Conservation (phyloP, 2,113 vertebrate genomes). For the Casuarius casuarius region DNA sequence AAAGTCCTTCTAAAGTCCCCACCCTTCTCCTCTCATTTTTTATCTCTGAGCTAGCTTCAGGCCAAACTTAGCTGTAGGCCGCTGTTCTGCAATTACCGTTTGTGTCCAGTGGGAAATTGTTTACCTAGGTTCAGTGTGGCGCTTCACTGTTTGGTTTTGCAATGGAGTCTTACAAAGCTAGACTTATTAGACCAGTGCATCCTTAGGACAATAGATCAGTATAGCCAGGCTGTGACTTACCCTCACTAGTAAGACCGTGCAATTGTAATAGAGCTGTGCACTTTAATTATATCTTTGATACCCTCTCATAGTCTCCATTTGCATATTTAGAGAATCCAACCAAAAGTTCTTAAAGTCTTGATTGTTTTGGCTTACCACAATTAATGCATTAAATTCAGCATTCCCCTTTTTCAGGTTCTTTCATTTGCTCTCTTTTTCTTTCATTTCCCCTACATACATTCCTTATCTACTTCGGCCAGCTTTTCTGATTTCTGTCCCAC, state of each 20-base stretch:
- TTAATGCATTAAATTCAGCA: neutral
- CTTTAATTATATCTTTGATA: neutral
- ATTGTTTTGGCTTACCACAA: neutral
- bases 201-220: neutral
- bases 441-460: neutral
- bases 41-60: neutral
- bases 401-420: neutral
- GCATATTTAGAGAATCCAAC: neutral
- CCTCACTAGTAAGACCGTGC: neutral
- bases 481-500: neutral
- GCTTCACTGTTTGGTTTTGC: neutral
- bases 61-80: neutral
- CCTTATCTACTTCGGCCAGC: fast-evolving
- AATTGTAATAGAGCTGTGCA: neutral
- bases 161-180: neutral
- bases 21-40: neutral
- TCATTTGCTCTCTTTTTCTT: neutral
- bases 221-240: neutral
- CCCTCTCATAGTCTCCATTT: neutral
- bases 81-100: neutral
- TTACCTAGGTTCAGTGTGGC: neutral
- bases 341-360: neutral
- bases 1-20: neutral
- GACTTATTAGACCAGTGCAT: neutral
- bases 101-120: neutral